These are phyloP conservation scores for Heliangelus exortis DNA, from an alignment of 2,797 vertebrate species.

Conservation along the genomic window DNA sequence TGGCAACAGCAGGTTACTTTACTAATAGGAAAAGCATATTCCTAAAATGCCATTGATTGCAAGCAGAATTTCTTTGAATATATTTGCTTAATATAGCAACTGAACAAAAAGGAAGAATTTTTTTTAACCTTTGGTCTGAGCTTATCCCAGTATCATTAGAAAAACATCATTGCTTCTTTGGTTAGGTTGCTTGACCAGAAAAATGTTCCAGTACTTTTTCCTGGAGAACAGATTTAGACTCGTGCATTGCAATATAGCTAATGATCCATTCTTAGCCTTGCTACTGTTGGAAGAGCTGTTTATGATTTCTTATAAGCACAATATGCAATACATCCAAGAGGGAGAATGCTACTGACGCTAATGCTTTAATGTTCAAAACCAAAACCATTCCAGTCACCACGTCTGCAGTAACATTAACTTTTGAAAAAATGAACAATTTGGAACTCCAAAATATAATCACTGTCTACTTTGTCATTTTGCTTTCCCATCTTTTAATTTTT, in stretches of 20 bases:
- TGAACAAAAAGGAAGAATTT: neutral
- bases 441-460: neutral
- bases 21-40: neutral
- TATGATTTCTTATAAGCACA: slow-evolving; percentile 26
- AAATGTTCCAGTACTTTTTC: slow-evolving; percentile 38
- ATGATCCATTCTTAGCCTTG: slow-evolving; percentile 20
- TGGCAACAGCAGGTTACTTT: neutral
- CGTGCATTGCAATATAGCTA: slow-evolving; percentile 27
- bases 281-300: slow-evolving; percentile 20
- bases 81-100: neutral
- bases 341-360: neutral
- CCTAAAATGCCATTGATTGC: slow-evolving; percentile 21
- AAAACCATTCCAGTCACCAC: neutral
- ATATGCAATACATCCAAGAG: neutral
- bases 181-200: slow-evolving; percentile 2
- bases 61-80: slow-evolving; percentile 15
- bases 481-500: neutral
- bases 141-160: neutral
- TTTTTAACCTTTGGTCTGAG: neutral
- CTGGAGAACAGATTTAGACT: neutral
- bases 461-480: neutral
- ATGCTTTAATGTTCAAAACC: neutral
- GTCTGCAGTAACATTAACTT: neutral
- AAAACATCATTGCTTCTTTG: slow-evolving; percentile 17
- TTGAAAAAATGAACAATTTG: neutral